Conservation (phyloP, 2,888 invertebrate species). For the Monoplex corrugatus region DNA sequence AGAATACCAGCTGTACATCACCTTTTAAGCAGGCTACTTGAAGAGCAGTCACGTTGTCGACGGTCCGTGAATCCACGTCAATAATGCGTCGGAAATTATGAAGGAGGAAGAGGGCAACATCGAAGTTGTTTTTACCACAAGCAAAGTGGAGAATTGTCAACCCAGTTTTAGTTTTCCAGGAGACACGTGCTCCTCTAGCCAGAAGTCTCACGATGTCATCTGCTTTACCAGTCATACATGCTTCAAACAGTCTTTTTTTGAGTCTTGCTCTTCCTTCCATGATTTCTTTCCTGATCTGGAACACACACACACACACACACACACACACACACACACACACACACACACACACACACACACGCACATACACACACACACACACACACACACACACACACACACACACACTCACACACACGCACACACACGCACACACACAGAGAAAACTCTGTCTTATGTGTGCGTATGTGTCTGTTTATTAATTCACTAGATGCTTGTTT, state of each 20-base stretch:
- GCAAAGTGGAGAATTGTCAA: neutral
- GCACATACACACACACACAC: too few species aligned
- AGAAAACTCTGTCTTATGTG: neutral
- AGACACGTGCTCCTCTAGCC: neutral
- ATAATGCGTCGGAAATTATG: neutral
- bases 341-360: too few species aligned
- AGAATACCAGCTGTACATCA: neutral
- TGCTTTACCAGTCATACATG: neutral
- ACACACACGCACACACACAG: too few species aligned
- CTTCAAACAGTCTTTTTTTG: neutral
- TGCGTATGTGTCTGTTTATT: too few species aligned
- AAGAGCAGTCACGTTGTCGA: neutral
- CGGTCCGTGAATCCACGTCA: neutral
- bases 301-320: too few species aligned
- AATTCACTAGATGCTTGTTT: too few species aligned
- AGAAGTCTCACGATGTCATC: neutral
- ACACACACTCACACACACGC: too few species aligned
- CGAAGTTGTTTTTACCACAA: neutral
- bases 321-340: too few species aligned
- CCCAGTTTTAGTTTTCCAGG: neutral
- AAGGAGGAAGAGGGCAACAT: neutral
- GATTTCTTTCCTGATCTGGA: neutral
- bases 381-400: too few species aligned
- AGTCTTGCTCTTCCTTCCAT: neutral
- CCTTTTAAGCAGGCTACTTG: neutral